phyloP scores from a whole-genome alignment of 2,797 vertebrate species.

The Loris lydekkerianus region DNA sequence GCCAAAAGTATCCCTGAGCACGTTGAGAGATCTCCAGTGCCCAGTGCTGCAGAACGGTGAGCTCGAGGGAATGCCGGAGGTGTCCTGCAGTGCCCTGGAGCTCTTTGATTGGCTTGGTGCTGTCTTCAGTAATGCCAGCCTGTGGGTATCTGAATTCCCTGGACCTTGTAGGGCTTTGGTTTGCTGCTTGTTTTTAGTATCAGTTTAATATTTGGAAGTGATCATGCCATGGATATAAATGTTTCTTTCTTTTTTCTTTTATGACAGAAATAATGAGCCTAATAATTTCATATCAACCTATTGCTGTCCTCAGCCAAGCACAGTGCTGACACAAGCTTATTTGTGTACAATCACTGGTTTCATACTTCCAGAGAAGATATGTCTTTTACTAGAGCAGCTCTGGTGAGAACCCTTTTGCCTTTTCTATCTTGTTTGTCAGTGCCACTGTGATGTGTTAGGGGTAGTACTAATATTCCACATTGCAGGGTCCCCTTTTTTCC shows the following conservation, averaged over 20 bases:
- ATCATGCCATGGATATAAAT: not conserved
- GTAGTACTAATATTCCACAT: not conserved
- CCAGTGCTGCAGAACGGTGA: slow-evolving; percentile 88
- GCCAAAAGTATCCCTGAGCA: slow-evolving; percentile 87
- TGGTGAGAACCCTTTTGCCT: slow-evolving; percentile 87
- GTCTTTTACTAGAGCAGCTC: slow-evolving; percentile 90
- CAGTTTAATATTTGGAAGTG: not conserved
- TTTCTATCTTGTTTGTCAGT: not conserved
- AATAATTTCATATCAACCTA: slow-evolving; percentile 93
- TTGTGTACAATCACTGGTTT: slow-evolving; percentile 93
- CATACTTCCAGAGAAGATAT: slow-evolving; percentile 92
- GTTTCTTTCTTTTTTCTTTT: not conserved
- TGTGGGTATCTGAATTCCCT: slow-evolving; percentile 88
- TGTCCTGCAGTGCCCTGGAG: slow-evolving; percentile 89
- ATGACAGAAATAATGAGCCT: slow-evolving; percentile 91
- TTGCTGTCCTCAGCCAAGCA: slow-evolving; percentile 91
- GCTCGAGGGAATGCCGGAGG: slow-evolving; percentile 85
- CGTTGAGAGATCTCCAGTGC: slow-evolving; percentile 88
- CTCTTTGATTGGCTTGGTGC: slow-evolving; percentile 96
- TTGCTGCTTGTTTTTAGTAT: not conserved
- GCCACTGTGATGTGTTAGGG: fast-evolving
- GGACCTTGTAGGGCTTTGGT: not conserved
- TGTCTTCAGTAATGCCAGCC: slow-evolving; percentile 87
- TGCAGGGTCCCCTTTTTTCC: not conserved
- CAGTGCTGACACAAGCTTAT: slow-evolving; percentile 85